Evolutionary conservation across 2,888 invertebrate species (phyloP), one percentile per base, ranked within the genome.

Genomic region (Fragum fragum): DNA sequence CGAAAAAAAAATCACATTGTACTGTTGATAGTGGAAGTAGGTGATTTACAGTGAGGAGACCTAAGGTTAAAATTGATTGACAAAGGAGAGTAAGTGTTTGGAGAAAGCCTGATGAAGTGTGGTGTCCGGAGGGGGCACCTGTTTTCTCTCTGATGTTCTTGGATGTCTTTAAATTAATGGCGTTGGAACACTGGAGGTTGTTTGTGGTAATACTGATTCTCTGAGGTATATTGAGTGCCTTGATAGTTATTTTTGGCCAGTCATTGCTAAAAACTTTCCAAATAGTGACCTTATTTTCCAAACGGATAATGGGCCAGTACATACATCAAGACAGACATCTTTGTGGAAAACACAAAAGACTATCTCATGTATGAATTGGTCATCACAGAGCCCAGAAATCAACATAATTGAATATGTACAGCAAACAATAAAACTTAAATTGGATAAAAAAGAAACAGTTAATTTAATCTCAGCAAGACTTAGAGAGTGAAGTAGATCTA

Each of bases 361-460:
- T 36, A 36, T 36, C 68, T 21, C 74, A 75, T 66, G 26, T 14
- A 66, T 75, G 53, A 75, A n/a, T 28, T 47, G 21, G n/a, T 9
- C 32, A 36, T 36, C 32, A 36, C 32, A 36, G 32, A 36, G 32
- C 53, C 18, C 7, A 21, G n/a, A 68, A 11, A 42, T 68, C 16
- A 52, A 26, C 7, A 2, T 63, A 29, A 63, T 28, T 32, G 36
- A 63, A 63, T 29, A 63, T n/a, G 32, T 36, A 18, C 29, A 18
- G 39, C 32, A 32, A 63, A 63, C 3, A 32, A 36, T 63, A 3
- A 36, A 63, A 32, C 3, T 63, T 32, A 28, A 6, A 63, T 9
- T 28, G 2, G 23, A 57, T 52, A 21, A n/a, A n/a, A n/a, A n/a
- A n/a, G n/a, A n/a, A n/a, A n/a, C n/a, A n/a, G n/a, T n/a, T n/a